phyloP scores from a whole-genome alignment of 2,888 invertebrate species.

The Ischnus inquisitorius region DNA sequence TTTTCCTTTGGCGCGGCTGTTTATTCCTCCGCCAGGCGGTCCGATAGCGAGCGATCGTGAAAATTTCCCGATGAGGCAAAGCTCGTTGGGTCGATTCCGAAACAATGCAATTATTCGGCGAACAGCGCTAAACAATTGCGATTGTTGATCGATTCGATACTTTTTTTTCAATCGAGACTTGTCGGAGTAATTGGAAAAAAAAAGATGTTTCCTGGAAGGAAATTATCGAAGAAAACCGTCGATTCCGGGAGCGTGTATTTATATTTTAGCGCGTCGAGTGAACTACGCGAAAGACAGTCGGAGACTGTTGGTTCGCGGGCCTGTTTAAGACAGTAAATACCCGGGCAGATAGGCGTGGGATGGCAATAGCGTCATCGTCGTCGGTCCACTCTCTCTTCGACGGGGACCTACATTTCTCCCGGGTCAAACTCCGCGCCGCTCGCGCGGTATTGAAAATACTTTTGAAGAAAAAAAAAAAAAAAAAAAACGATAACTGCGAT shows the following conservation, averaged over 20 bases:
- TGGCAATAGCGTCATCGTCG: constrained; percentile 76
- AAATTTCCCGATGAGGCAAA: background rate
- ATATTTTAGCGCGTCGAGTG: constrained; percentile 48
- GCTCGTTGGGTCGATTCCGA: background rate
- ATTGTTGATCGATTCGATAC: constrained; percentile 25
- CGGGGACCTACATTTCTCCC: constrained; percentile 67
- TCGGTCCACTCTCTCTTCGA: constrained; percentile 75
- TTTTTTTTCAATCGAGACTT: constrained; percentile 17
- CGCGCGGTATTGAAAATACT: constrained; percentile 45
- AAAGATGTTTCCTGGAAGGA: background rate
- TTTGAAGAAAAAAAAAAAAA: constrained; percentile 8
- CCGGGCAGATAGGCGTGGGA: constrained; percentile 73
- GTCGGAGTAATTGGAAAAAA: background rate
- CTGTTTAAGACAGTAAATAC: constrained; percentile 52
- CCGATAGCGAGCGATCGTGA: constrained; percentile 25
- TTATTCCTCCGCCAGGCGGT: constrained; percentile 1
- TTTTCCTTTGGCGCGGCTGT: background rate
- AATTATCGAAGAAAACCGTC: constrained; percentile 3
- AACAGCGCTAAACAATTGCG: constrained; percentile 4
- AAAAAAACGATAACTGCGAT: background rate
- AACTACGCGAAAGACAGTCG: constrained; percentile 66
- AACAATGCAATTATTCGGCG: constrained; percentile 14
- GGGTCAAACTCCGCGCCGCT: constrained; percentile 44
- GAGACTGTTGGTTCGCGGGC: constrained; percentile 66
- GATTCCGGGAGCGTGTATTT: background rate